These are phyloP conservation scores for Cartodere bifasciata DNA, from an alignment of 2,888 invertebrate species.

Conservation along the genomic window DNA sequence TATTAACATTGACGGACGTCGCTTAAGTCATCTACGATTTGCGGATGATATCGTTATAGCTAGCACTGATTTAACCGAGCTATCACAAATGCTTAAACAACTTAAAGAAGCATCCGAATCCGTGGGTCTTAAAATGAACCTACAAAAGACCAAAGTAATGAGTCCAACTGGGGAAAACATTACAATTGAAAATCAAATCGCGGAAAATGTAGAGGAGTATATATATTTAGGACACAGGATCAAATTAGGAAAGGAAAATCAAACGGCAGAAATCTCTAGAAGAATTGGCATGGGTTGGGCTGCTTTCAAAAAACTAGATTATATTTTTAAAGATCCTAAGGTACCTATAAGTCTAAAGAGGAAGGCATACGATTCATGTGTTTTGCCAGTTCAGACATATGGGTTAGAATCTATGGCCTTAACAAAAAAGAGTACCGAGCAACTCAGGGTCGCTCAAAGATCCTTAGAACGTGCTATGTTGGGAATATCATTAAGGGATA, in stretches of 20 bases:
- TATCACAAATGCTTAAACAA: constrained; percentile 2
- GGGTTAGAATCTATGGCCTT: constrained; percentile 4
- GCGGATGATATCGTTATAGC: constrained; percentile 5
- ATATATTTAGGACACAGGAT: constrained; percentile 5
- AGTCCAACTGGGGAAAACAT: constrained; percentile 1
- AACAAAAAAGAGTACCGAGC: constrained; percentile 4
- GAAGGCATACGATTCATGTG: constrained; percentile 1
- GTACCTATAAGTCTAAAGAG: constrained; percentile 8
- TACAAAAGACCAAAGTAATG: constrained; percentile 3
- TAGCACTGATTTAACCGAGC: neutral
- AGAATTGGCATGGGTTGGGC: constrained; percentile 5
- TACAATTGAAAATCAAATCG: neutral
- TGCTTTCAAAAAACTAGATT: constrained; percentile 5
- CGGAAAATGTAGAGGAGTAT: constrained; percentile 3
- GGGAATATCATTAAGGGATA: constrained; percentile 4
- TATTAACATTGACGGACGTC: constrained; percentile 5
- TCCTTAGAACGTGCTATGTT: constrained; percentile 4
- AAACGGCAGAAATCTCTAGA: constrained; percentile 4
- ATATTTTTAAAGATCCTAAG: constrained; percentile 7
- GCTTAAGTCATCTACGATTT: constrained; percentile 6
- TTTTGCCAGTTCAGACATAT: neutral
- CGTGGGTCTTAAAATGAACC: constrained; percentile 2
- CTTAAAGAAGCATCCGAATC: neutral
- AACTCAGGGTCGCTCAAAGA: constrained; percentile 3
- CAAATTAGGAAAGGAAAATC: constrained; percentile 6